phyloP scores from a whole-genome alignment of 2,113 vertebrate genomes.

The Rhinogobius similis region DNA sequence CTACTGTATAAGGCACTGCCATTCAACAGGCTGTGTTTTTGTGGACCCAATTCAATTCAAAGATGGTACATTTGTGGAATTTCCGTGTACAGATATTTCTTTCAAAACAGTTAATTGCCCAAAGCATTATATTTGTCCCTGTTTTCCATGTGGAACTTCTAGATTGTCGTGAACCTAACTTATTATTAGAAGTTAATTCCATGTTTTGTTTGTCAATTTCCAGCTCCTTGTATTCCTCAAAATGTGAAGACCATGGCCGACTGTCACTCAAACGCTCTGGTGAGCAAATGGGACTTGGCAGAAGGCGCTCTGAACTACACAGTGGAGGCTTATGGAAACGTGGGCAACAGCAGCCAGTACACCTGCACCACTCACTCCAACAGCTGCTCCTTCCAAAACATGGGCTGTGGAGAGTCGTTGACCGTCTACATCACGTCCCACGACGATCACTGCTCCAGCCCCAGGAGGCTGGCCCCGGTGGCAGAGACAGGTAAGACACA shows the following conservation, averaged over 20 bases:
- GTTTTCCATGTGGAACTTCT: no score
- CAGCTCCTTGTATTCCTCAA: constrained; percentile 78
- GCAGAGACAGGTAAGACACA: constrained; percentile 73
- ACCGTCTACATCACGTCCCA: constrained; percentile 70
- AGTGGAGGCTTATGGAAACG: constrained; percentile 72
- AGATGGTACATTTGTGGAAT: no score
- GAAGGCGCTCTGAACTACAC: constrained; percentile 71
- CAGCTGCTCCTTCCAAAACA: constrained; percentile 70
- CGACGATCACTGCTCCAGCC: constrained; percentile 74
- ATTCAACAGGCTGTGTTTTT: no score
- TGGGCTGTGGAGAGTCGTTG: constrained; percentile 77
- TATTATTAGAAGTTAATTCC: neutral
- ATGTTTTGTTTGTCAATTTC: constrained; percentile 1
- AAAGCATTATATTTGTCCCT: no score
- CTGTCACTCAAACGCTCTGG: constrained; percentile 62
- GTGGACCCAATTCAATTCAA: no score
- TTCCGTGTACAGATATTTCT: no score
- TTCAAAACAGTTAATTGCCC: no score
- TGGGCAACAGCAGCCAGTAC: constrained; percentile 45
- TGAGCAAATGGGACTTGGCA: constrained; percentile 71
- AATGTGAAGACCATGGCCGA: constrained; percentile 62
- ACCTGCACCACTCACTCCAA: constrained; percentile 72
- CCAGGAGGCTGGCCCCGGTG: constrained; percentile 47
- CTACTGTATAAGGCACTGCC: no score
- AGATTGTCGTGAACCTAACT: no score